These are phyloP conservation scores for Jordanella pulchra DNA, from an alignment of 2,797 vertebrate species.

Conservation along the genomic window DNA sequence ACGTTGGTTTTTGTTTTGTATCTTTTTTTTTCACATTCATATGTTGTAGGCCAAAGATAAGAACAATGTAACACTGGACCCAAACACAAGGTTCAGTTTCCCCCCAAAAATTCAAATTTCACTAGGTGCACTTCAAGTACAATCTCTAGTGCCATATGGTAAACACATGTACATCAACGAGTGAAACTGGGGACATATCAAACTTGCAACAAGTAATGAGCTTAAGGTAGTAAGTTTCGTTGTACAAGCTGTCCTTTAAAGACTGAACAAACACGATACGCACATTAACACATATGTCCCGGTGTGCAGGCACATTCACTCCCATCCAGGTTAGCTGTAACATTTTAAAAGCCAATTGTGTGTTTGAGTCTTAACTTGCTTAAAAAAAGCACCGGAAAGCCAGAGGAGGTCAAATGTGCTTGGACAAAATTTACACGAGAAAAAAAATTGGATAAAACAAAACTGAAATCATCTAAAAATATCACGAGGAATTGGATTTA, in stretches of 20 bases:
- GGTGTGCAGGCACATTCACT: conserved; percentile 73
- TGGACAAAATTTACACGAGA: conserved; percentile 33
- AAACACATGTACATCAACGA: conserved; percentile 74
- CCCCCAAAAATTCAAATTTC: conserved; percentile 69
- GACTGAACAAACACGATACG: conserved; percentile 80
- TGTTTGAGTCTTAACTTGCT: conserved; percentile 62
- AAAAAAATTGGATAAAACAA: conserved; percentile 43
- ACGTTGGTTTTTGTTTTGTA: conserved; percentile 84
- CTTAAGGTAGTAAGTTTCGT: conserved; percentile 83
- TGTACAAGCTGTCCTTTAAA: conserved; percentile 85
- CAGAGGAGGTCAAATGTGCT: conserved; percentile 73
- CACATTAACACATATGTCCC: conserved; percentile 78
- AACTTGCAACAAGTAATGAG: conserved; percentile 79
- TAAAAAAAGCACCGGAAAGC: conserved; percentile 80
- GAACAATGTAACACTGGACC: conserved; percentile 79
- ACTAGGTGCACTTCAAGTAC: conserved; percentile 86
- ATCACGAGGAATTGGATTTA: conserved; percentile 34
- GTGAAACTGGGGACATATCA: conserved; percentile 66
- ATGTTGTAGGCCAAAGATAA: conserved; percentile 78
- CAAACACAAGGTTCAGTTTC: conserved; percentile 73
- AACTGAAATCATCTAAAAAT: conserved; percentile 51
- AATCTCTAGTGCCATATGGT: conserved; percentile 82
- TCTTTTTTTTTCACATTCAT: conserved; percentile 83
- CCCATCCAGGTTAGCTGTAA: conserved; percentile 64
- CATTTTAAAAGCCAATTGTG: conserved; percentile 65